Evolutionary conservation across 2,113 vertebrate species (phyloP), one percentile per base, ranked within the genome.

Genomic region (Ceyx melanurus): DNA sequence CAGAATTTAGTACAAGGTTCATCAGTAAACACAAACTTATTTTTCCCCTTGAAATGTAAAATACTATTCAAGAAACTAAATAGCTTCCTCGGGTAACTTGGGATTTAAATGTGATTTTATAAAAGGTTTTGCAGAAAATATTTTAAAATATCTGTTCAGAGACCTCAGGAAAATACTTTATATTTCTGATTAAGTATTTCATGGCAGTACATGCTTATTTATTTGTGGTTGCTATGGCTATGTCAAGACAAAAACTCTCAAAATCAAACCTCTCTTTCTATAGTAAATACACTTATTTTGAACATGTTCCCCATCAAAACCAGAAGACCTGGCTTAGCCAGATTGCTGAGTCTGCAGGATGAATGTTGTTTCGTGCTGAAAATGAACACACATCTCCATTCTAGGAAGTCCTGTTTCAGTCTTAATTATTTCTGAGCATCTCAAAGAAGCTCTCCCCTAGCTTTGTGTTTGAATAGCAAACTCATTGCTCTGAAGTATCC

Each of bases 111-210:
- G 9, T 50, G 92, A 82, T 51, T 91, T 93, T 89, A 76, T 92
- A 82, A 91, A 90, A 89, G 17, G 4, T 4, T 50, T 85, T 11
- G 50, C 37, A 87, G 65, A 86, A 95, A 74, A 67, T 51, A 62
- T 80, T 95, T 83, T 2, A 76, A 95, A 93, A 45, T 89, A 64
- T 43, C 53, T 94, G n/a, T 56, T 73, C 56, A 64, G 54, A 92
- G n/a, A 82, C 72, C 57, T 81, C 42, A 40, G 91, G 67, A 92
- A 93, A 94, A 96, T 80, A 43, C 84, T 94, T 80, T 95, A 14
- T 89, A 67, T 13, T 35, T 92, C 21, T 46, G 86, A 92, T 88
- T 95, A 82, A 92, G 82, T 89, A 94, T 95, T 97, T 95, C 60
- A 83, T 72, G 51, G 56, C 42, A 79, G 25, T 67, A 81, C 35